These are phyloP conservation scores for Acridotheres tristis DNA, from an alignment of 2,797 vertebrate species.

Conservation along the genomic window DNA sequence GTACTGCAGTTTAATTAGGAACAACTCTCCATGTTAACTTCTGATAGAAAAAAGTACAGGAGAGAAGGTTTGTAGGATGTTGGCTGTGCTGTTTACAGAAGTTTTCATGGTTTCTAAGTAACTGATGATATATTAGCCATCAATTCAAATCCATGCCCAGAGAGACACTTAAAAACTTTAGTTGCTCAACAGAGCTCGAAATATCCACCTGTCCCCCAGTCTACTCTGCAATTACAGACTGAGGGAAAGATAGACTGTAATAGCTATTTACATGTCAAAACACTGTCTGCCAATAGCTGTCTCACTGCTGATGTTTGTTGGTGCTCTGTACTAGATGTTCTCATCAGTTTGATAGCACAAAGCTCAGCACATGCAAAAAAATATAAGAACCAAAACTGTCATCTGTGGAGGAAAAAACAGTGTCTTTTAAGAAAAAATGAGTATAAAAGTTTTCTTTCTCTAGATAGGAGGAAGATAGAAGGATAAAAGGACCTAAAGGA, in stretches of 20 bases:
- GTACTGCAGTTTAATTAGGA: slow-evolving; percentile 26
- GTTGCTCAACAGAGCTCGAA: slow-evolving; percentile 73
- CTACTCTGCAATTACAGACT: slow-evolving; percentile 32
- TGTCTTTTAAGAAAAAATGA: neutral
- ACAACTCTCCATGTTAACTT: slow-evolving; percentile 5
- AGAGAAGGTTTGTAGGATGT: neutral
- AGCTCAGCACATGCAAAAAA: neutral
- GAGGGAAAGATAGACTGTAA: slow-evolving; percentile 2
- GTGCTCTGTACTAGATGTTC: neutral
- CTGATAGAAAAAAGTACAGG: neutral
- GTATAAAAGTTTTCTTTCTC: neutral
- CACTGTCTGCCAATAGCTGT: slow-evolving; percentile 24
- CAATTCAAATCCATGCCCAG: slow-evolving; percentile 55
- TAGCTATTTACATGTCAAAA: slow-evolving; percentile 29
- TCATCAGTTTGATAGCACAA: neutral
- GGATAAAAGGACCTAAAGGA: neutral
- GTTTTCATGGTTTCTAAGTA: slow-evolving; percentile 51
- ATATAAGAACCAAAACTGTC: neutral
- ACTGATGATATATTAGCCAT: slow-evolving; percentile 36
- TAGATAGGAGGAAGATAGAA: neutral
- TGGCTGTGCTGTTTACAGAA: slow-evolving; percentile 32
- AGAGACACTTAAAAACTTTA: slow-evolving; percentile 70
- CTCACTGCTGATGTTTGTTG: slow-evolving; percentile 7
- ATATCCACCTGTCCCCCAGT: slow-evolving; percentile 69
- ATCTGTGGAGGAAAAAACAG: neutral